Evolutionary conservation across 2,888 invertebrate species (phyloP).

Genomic region (Pemphredon lugubris): DNA sequence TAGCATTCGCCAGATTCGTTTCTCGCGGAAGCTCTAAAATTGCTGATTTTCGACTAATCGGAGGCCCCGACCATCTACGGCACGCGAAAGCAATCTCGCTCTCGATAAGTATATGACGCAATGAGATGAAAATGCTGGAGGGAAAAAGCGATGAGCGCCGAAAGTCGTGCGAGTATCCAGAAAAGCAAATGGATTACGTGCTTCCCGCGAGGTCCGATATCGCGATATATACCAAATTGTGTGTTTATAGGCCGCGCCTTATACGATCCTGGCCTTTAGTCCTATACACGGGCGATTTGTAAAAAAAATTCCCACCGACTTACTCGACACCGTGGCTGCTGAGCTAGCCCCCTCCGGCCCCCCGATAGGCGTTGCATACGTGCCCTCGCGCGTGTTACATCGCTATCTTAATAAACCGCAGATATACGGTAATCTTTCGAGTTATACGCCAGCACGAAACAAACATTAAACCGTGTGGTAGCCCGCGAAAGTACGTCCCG

Average conservation of each 20-base stretch:
- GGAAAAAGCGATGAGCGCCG: neutral
- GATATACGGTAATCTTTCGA: conserved; percentile 66
- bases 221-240: conserved; percentile 29
- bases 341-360: conserved; percentile 1
- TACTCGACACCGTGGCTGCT: conserved; percentile 1
- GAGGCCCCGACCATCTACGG: too few relatives aligned
- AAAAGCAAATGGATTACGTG: conserved; percentile 10
- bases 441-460: conserved; percentile 60
- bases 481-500: conserved; percentile 23
- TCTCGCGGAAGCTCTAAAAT: too few relatives aligned
- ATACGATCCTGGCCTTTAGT: conserved; percentile 18
- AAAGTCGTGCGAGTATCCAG: neutral
- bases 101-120: neutral
- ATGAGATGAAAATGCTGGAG: neutral
- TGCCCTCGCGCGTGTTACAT: conserved; percentile 50
- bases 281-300: conserved; percentile 30
- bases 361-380: conserved; percentile 12
- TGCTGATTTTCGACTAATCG: too few relatives aligned
- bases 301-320: conserved; percentile 45
- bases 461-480: conserved; percentile 65
- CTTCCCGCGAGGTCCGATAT: conserved; percentile 3
- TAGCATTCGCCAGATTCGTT: too few relatives aligned
- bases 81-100: too few relatives aligned
- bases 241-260: conserved; percentile 37
- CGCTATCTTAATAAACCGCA: conserved; percentile 72